Conservation (phyloP, 92 coral and sea anemone species). For the Montipora capitata region DNA sequence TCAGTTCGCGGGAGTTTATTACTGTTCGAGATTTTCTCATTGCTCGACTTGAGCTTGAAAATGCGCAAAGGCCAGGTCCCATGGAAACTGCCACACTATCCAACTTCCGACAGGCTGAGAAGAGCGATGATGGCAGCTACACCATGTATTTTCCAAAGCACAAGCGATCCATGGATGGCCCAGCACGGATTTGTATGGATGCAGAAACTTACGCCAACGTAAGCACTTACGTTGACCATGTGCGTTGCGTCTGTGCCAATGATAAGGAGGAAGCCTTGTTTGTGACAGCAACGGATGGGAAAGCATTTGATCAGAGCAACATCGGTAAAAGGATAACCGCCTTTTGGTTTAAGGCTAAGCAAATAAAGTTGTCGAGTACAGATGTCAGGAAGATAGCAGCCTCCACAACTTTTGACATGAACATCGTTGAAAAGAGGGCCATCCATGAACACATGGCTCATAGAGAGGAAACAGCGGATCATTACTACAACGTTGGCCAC, state of each 20-base stretch:
- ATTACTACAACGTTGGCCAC: constrained; percentile 1
- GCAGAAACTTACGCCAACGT: constrained; percentile 3
- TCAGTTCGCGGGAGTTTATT: constrained; percentile 17
- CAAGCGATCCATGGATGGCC: constrained; percentile 8
- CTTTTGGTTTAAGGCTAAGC: constrained; percentile 32
- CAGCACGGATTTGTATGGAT: constrained; percentile 18
- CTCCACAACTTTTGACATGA: constrained; percentile 12
- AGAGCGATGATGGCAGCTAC: constrained; percentile 9
- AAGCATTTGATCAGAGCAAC: constrained; percentile 15
- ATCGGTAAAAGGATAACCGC: constrained; percentile 23
- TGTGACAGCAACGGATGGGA: constrained; percentile 9
- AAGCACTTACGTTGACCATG: not conserved
- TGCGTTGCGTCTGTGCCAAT: not conserved
- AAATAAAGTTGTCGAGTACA: constrained; percentile 8
- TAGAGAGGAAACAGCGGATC: constrained; percentile 10
- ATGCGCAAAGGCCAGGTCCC: constrained; percentile 4
- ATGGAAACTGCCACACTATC: constrained; percentile 25
- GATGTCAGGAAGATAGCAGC: constrained; percentile 18
- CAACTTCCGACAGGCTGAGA: constrained; percentile 11
- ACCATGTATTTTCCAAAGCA: not conserved
- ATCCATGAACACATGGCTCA: constrained; percentile 28
- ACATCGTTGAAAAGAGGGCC: constrained; percentile 13
- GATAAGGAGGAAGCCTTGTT: constrained; percentile 6
- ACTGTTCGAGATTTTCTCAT: constrained; percentile 18
- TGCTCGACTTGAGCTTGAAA: constrained; percentile 13